phyloP scores from a whole-genome alignment of 2,113 vertebrate genomes.

The Pteropus alecto region DNA sequence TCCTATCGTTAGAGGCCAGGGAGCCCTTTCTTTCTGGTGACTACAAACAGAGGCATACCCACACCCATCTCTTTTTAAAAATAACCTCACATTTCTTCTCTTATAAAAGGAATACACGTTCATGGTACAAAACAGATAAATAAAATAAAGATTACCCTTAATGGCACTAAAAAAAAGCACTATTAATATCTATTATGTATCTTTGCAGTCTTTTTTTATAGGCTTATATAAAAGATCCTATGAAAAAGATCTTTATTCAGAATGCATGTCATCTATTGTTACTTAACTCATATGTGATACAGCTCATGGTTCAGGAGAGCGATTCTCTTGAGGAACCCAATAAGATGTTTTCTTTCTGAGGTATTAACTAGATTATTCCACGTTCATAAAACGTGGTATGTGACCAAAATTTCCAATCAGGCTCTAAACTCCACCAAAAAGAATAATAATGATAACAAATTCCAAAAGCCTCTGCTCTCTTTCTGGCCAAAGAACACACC shows the following conservation, averaged over 20 bases:
- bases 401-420: neutral
- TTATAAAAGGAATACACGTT: neutral
- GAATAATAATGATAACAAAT: neutral
- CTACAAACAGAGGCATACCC: neutral
- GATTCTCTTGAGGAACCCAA: constrained; percentile 68
- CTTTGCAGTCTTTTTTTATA: neutral
- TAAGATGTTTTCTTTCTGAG: constrained; percentile 67
- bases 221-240: neutral
- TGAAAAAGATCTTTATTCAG: neutral
- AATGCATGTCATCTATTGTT: neutral
- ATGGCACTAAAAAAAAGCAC: neutral
- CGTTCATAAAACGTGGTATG: constrained; percentile 47
- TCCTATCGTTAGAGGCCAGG: rapidly evolving
- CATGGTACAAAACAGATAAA: neutral
- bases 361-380: constrained; percentile 36
- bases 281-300: neutral
- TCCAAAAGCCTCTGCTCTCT: neutral
- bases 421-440: neutral
- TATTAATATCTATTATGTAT: neutral
- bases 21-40: neutral
- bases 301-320: neutral
- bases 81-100: neutral
- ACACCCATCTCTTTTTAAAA: neutral
- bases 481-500: neutral
- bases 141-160: neutral